Base-by-base conservation (phyloP, 1,140 invertebrate genomes). In the Drosophila quadrilineata region DNA sequence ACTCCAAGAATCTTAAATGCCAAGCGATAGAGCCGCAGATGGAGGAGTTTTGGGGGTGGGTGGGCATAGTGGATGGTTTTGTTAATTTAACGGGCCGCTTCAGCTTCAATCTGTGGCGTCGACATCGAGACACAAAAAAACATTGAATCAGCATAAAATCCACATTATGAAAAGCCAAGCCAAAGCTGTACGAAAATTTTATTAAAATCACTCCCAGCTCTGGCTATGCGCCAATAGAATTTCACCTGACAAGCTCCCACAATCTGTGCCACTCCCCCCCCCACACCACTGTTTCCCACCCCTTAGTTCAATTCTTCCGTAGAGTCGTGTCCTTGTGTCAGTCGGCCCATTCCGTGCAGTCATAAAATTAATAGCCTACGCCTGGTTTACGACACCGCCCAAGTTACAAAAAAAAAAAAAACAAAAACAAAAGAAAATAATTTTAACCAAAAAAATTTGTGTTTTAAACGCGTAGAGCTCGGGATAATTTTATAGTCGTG, bases 131-230 rank as follows among this genome's bases (percentile, higher is more conserved):
- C n/a, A n/a, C n/a, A 22, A 29, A 17, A 22, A 49, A 43, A 48
- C 66, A 65, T 69, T 65, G 52, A 69, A 69, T 69, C 66, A 69
- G 66, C 66, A 69, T 69, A 69, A 69, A 69, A 58, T 69, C 29
- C 29, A 69, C 60, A 69, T 69, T 65, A 69, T 57, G 52, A 56
- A 69, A 41, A 67, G 49, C 57, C 24, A 41, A 38, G 40, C n/a
- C 24, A 45, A 52, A 41, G 40, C 45, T 43, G 49, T 62, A 46
- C 26, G 31, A 43, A 14, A 54, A 48, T 56, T 63, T 62, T 63
- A 63, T 63, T 68, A 68, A 68, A 50, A 62, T 63, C 28, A 53
- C 9, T 10, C 63, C 9, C 22, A 21, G 21, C 26, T 24, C 40
- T 52, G 29, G 45, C 59, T 21, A 2, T 12, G 52, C 45, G 66